These are phyloP conservation scores for Cuniculus paca DNA, from an alignment of 2,797 vertebrate genomes.

Conservation along the genomic window DNA sequence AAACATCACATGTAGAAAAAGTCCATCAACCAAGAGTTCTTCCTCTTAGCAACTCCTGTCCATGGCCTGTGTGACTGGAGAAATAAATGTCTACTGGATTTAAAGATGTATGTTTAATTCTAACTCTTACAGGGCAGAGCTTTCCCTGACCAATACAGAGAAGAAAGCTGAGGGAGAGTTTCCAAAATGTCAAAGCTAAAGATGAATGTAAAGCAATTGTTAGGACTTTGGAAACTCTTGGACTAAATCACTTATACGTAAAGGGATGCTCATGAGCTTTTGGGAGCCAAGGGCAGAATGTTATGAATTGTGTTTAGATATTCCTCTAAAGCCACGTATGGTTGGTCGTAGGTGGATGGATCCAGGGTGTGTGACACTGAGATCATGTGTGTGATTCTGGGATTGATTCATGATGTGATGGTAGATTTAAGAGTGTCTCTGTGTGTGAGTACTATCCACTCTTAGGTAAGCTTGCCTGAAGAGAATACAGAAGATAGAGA, in stretches of 20 bases:
- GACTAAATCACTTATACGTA: not conserved
- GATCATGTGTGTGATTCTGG: not conserved
- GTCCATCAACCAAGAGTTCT: not conserved
- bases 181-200: not conserved
- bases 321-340: not conserved
- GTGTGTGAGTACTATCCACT: not conserved
- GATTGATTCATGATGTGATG: not conserved
- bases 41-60: not conserved
- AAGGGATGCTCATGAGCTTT: not conserved
- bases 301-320: not conserved
- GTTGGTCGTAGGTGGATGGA: not conserved
- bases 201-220: not conserved
- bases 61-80: not conserved
- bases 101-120: not conserved
- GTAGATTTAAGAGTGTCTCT: not conserved
- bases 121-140: fast-evolving
- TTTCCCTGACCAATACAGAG: not conserved
- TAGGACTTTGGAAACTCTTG: not conserved
- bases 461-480: not conserved
- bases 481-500: not conserved
- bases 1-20: not conserved
- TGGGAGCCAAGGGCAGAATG: not conserved
- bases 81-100: not conserved
- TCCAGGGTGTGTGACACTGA: not conserved
- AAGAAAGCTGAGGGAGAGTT: not conserved